Conservation (phyloP, 2,113 vertebrate genomes). For the Uria aalge region DNA sequence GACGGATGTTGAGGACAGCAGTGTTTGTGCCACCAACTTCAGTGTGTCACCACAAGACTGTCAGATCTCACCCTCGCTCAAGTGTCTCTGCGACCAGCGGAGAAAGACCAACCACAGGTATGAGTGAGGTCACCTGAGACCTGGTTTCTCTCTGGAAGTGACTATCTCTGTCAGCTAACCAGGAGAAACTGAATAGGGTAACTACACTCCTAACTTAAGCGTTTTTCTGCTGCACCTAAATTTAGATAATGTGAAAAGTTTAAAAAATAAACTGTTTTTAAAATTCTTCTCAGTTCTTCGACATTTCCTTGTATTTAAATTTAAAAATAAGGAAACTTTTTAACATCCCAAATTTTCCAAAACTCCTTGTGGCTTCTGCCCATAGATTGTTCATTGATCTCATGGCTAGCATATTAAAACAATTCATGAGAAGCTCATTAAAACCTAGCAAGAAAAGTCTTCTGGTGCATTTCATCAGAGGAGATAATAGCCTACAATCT, state of each 20-base stretch:
- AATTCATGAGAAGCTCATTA: neutral
- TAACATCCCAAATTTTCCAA: neutral
- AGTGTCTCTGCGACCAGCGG: too few species aligned
- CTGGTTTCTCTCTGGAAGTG: neutral
- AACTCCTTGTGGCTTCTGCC: neutral
- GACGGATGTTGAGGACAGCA: neutral
- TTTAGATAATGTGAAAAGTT: neutral
- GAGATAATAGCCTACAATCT: conserved; percentile 59
- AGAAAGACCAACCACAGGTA: neutral
- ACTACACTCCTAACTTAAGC: neutral
- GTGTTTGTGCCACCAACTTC: neutral
- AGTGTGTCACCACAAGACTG: neutral
- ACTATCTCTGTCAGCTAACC: neutral
- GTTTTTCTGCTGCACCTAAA: neutral
- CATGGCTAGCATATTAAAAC: neutral
- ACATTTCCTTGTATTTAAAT: neutral
- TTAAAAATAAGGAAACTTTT: neutral
- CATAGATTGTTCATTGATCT: neutral
- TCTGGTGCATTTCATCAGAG: conserved; percentile 27
- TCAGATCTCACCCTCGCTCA: neutral
- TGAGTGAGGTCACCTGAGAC: neutral
- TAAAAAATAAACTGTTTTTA: neutral
- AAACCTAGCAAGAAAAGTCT: conserved; percentile 23
- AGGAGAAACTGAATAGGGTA: neutral
- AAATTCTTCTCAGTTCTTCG: neutral